phyloP scores from a whole-genome alignment of 2,113 vertebrate species.

The Nyctereutes procyonoides region DNA sequence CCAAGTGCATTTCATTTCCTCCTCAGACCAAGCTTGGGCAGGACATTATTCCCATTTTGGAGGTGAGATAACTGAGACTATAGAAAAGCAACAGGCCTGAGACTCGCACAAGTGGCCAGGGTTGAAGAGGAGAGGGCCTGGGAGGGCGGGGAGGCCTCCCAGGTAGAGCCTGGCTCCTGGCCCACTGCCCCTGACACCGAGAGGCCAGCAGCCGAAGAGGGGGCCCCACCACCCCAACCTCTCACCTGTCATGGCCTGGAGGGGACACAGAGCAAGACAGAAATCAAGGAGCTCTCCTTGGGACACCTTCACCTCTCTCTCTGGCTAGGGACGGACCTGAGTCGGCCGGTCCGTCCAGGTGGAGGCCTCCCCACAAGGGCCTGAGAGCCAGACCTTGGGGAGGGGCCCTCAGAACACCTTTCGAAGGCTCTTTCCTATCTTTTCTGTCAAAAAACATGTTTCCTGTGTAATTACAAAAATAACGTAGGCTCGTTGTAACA shows the following conservation, averaged over 20 bases:
- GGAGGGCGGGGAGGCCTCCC: background rate
- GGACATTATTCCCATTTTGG: background rate
- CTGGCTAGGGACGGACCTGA: background rate
- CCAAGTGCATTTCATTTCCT: background rate
- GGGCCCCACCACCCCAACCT: too few species aligned
- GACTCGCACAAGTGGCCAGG: background rate
- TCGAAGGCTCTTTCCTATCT: background rate
- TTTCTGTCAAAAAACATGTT: background rate
- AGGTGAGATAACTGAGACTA: background rate
- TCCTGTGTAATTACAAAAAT: slow-evolving; percentile 26
- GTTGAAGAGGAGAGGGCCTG: background rate
- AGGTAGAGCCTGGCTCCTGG: background rate
- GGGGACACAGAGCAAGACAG: too few species aligned
- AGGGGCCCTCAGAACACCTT: background rate
- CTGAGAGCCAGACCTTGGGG: background rate
- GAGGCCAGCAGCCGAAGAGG: background rate
- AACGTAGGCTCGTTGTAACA: background rate
- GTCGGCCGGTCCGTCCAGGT: background rate
- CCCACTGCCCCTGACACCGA: background rate
- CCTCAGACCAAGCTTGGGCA: background rate
- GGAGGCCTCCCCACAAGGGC: background rate
- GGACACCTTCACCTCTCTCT: rapidly evolving
- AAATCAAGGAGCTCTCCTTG: background rate
- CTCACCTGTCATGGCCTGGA: background rate
- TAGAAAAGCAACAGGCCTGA: background rate